A percentile compares a stretch with the other conserved stretches of the same genome.
These are phyloP conservation scores for Macrotus californicus DNA, from an alignment of 2,113 vertebrate genomes.

Conservation along the genomic window DNA sequence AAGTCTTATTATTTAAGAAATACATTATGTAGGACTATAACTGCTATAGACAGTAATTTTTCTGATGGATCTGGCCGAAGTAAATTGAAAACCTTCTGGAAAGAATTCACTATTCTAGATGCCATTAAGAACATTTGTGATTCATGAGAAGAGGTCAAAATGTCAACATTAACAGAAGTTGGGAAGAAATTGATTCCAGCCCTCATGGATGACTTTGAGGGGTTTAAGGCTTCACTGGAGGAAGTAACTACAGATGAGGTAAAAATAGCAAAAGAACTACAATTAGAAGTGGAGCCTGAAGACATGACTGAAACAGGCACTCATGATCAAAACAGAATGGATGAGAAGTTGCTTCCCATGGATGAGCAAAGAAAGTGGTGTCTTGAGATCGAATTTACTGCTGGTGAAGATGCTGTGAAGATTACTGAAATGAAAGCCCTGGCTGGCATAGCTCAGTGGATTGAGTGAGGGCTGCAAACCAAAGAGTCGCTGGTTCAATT, in stretches of 20 bases:
- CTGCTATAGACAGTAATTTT: background rate
- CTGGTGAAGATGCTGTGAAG: background rate
- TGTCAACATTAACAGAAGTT: background rate
- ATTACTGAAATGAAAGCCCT: background rate
- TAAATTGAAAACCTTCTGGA: background rate
- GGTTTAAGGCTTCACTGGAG: background rate
- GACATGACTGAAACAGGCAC: too few species aligned
- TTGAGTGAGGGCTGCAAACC: too few species aligned
- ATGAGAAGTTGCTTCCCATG: background rate
- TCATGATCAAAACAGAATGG: background rate
- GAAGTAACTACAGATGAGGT: background rate
- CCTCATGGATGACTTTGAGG: background rate
- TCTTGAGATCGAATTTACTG: background rate
- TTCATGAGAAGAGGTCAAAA: background rate
- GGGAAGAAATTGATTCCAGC: background rate
- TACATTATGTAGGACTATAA: background rate
- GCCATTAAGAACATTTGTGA: background rate
- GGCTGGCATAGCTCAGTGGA: too few species aligned
- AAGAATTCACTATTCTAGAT: background rate
- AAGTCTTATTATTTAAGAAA: background rate
- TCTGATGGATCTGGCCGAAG: background rate
- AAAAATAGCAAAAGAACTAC: background rate
- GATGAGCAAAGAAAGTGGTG: background rate
- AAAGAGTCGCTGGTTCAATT: too few species aligned
- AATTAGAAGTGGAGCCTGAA: background rate